phyloP scores from a whole-genome alignment of 2,113 vertebrate genomes.

The Cyprinodon brontotheroides region DNA sequence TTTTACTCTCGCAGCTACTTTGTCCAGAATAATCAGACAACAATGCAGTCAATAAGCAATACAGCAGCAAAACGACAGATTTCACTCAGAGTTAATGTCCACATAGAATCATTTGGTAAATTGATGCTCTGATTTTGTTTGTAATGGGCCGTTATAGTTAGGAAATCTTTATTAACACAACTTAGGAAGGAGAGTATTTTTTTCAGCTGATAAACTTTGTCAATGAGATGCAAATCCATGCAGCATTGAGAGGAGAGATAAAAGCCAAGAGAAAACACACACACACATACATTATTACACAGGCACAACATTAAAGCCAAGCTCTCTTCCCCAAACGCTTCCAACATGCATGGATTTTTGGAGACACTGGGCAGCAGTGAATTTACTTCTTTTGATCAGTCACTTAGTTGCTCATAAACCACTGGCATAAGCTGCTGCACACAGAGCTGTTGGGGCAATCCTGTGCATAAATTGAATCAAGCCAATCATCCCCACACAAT shows the following conservation, averaged over 20 bases:
- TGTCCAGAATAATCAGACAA: slow-evolving; percentile 21
- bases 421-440: slow-evolving; percentile 29
- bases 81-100: slow-evolving; percentile 22
- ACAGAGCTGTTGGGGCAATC: slow-evolving; percentile 27
- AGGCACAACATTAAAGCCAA: slow-evolving; percentile 34
- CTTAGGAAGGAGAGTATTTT: slow-evolving; percentile 27
- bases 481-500: slow-evolving; percentile 51
- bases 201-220: slow-evolving; percentile 56
- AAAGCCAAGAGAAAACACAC: slow-evolving; percentile 25
- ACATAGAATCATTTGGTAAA: slow-evolving; percentile 14
- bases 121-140: slow-evolving; percentile 31
- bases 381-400: slow-evolving; percentile 42
- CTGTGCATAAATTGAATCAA: slow-evolving; percentile 59
- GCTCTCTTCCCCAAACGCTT: slow-evolving; percentile 32
- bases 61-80: slow-evolving; percentile 13
- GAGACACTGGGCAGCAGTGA: slow-evolving; percentile 24
- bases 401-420: slow-evolving; percentile 32
- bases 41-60: slow-evolving; percentile 10
- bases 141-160: not conserved
- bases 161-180: slow-evolving; percentile 33
- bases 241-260: slow-evolving; percentile 43
- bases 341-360: slow-evolving; percentile 22
- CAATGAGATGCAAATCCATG: slow-evolving; percentile 76
- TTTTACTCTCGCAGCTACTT: not conserved
- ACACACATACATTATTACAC: slow-evolving; percentile 15